Conservation (phyloP, 2,888 invertebrate species). For the Standfussiana lucernea region DNA sequence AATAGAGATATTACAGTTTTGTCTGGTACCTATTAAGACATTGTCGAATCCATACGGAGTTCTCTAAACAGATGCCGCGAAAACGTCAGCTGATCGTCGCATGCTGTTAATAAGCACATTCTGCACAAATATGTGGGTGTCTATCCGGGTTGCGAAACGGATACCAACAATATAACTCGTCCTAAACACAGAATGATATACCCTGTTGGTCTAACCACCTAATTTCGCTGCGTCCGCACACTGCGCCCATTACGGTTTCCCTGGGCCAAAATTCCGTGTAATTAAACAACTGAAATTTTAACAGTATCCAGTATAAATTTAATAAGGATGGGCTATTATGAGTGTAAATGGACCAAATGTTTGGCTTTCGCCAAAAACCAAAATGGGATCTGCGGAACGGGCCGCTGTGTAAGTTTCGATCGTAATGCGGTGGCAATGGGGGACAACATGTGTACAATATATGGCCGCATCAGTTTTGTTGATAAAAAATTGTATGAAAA, state of each 20-base stretch:
- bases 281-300: constrained; percentile 90
- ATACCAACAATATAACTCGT: constrained; percentile 67
- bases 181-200: constrained; percentile 74
- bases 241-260: constrained; percentile 82
- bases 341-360: constrained; percentile 85
- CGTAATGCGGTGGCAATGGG: constrained; percentile 68
- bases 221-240: constrained; percentile 81
- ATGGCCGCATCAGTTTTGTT: constrained; percentile 34
- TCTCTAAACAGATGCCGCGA: not conserved
- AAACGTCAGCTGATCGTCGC: constrained; percentile 36
- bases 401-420: constrained; percentile 75
- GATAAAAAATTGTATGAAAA: constrained; percentile 9
- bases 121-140: constrained; percentile 21
- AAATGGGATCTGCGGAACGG: constrained; percentile 81
- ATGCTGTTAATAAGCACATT: constrained; percentile 3
- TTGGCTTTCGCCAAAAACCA: constrained; percentile 89
- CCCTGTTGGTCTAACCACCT: constrained; percentile 78
- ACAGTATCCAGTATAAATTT: constrained; percentile 88
- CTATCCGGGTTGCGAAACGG: constrained; percentile 18
- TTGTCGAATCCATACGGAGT: not conserved
- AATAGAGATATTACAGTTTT: constrained; percentile 68
- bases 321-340: constrained; percentile 88
- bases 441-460: constrained; percentile 57
- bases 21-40: constrained; percentile 6
- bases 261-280: constrained; percentile 86